phyloP scores from a whole-genome alignment of 2,113 vertebrate genomes.

The Colius striatus region DNA sequence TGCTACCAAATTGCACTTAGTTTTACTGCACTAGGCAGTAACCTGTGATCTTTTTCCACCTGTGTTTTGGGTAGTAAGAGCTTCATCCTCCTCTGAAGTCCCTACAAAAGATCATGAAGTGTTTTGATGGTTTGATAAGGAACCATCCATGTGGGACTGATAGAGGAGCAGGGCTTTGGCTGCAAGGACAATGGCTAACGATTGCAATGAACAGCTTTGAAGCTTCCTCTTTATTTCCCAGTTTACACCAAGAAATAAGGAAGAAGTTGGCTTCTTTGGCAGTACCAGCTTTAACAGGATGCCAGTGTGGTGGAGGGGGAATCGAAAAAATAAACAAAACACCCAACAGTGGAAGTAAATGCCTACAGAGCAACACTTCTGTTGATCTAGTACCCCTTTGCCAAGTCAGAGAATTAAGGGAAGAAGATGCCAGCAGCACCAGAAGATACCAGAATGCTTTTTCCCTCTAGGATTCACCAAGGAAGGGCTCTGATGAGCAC shows the following conservation, averaged over 20 bases:
- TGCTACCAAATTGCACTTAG: background rate
- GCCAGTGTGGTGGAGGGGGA: background rate
- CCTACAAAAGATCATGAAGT: accelerated
- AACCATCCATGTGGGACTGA: accelerated
- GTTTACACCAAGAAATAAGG: background rate
- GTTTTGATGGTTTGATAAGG: background rate
- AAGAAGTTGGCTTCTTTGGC: background rate
- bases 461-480: background rate
- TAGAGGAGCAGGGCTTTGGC: background rate
- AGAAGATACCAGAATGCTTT: background rate
- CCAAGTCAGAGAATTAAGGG: background rate
- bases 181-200: background rate
- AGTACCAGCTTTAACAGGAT: background rate
- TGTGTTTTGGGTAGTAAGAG: background rate
- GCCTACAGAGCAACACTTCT: background rate
- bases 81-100: background rate
- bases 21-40: background rate
- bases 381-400: background rate
- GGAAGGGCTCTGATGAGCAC: background rate
- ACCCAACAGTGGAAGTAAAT: background rate
- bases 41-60: background rate
- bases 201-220: background rate
- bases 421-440: background rate
- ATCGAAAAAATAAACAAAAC: background rate
- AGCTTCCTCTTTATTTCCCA: background rate